Base-by-base conservation (phyloP, 2,113 vertebrate genomes). In the Lichenostomus cassidix region DNA sequence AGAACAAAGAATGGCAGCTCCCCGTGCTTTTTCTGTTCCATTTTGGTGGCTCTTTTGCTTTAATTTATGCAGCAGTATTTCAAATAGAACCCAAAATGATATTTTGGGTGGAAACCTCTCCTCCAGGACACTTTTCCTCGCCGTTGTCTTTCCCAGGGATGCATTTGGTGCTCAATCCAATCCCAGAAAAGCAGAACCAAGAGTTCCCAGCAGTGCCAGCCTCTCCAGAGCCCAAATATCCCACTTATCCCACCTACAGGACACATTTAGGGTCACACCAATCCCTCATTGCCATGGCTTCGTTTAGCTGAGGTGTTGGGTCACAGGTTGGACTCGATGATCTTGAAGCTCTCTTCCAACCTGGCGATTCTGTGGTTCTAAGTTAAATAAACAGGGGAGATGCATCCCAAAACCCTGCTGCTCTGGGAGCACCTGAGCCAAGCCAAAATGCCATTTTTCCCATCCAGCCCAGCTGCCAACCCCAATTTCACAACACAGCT, bases 391-490 rank as follows among this genome's bases (percentile, higher is more conserved):
- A 41, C 28, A 29, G 74, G 84, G 70, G n/a, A 81, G 50, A 17
- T 46, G 37, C 63, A 70, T 17, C 84, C 87, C 91, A 33, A 76
- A 91, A 87, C 53, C 3, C 39, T 73, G 12, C 31, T 86, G 70
- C 93, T 80, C 79, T 74, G 44, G 33, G 46, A 82, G 68, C 18
- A 27, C 27, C 1, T 37, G 75, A 77, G 85, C 71, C 64, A 31
- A 71, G 58, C 31, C 5, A 35, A 92, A 87, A 92, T 62, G 64
- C 8, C 47, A 63, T 94, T 93, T 89, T 82, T 73, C 70, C 47
- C 47, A 20, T 35, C 12, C 2, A 90, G 71, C 25, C 70, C 90
- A 88, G 85, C 67, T 97, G 93, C 87, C 95, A 93, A 90, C 82
- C 82, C 35, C 44, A 11, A 39, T 97, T 92, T 93, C 7, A 83